Percentiles rank a stretch among this genome's conserved stretches.
phyloP scores from a whole-genome alignment of 2,797 vertebrate species.

The Rhabdophis nuchalis region DNA sequence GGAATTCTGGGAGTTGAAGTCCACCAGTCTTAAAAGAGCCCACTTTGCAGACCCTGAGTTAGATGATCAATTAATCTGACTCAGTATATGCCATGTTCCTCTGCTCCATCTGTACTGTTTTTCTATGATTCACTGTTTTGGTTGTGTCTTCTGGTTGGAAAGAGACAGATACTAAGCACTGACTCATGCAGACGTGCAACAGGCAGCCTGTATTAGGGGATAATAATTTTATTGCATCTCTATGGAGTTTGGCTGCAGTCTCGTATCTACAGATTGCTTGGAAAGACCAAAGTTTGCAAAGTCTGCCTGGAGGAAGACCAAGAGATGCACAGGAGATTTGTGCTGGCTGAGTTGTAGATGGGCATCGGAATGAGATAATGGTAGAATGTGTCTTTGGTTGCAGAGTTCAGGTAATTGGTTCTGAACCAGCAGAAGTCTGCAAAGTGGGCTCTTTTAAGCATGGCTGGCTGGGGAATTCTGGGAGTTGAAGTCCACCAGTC shows the following conservation, averaged over 20 bases:
- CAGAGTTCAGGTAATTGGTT: neutral
- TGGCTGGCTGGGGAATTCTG: too few relatives aligned
- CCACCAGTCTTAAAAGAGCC: too few relatives aligned
- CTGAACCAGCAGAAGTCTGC: too few relatives aligned
- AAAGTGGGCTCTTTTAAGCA: too few relatives aligned
- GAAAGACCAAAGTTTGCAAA: neutral
- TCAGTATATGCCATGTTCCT: neutral
- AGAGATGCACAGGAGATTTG: too few relatives aligned
- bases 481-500: too few relatives aligned
- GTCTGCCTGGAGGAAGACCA: neutral
- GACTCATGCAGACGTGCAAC: neutral
- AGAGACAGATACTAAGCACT: neutral
- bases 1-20: too few relatives aligned
- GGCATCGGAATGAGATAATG: neutral
- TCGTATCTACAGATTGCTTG: neutral
- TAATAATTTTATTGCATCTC: neutral
- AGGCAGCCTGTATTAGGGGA: neutral
- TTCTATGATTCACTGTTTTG: neutral
- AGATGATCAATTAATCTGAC: neutral
- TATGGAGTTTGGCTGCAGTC: neutral
- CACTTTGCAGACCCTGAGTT: too few relatives aligned
- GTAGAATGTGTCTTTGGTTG: neutral
- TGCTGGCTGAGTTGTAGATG: neutral
- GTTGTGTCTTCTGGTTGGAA: neutral
- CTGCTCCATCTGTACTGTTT: neutral